phyloP scores from a whole-genome alignment of 2,797 vertebrate genomes.

The Sebastolobus alascanus region DNA sequence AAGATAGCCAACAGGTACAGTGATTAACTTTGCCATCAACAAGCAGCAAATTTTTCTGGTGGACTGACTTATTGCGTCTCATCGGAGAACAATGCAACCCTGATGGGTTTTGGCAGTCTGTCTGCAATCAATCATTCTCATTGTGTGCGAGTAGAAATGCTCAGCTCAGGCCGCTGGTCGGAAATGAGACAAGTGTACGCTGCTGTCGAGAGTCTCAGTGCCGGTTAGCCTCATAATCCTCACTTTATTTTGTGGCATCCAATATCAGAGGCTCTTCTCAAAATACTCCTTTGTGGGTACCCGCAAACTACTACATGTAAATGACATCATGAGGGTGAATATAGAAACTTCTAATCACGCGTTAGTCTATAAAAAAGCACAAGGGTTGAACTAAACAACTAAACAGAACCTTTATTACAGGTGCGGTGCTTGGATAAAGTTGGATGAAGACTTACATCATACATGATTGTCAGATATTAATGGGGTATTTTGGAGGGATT shows the following conservation, averaged over 20 bases:
- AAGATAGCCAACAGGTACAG: constrained; percentile 31
- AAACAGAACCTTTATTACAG: constrained; percentile 10
- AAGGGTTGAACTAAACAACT: neutral
- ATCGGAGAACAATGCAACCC: neutral
- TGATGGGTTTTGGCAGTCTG: neutral
- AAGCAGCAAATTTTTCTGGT: constrained; percentile 7
- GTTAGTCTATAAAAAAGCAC: constrained; percentile 43
- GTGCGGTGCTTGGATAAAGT: neutral
- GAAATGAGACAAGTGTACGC: constrained; percentile 31
- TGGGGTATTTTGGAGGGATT: too few relatives aligned
- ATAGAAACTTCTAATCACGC: constrained; percentile 18
- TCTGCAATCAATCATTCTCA: constrained; percentile 24
- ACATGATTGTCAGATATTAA: neutral
- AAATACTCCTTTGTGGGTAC: constrained; percentile 59
- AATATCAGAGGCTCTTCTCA: constrained; percentile 57
- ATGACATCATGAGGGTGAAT: constrained; percentile 55
- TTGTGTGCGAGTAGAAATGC: constrained; percentile 17
- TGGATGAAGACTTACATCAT: neutral
- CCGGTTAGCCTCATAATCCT: constrained; percentile 46
- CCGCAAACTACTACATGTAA: constrained; percentile 9
- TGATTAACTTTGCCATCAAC: constrained; percentile 48
- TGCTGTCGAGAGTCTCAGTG: constrained; percentile 15
- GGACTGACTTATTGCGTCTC: constrained; percentile 5
- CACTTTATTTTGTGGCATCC: constrained; percentile 52
- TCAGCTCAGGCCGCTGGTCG: neutral